Base-by-base conservation (phyloP, 1,140 invertebrate genomes). In the Geopemphigus sp. region DNA sequence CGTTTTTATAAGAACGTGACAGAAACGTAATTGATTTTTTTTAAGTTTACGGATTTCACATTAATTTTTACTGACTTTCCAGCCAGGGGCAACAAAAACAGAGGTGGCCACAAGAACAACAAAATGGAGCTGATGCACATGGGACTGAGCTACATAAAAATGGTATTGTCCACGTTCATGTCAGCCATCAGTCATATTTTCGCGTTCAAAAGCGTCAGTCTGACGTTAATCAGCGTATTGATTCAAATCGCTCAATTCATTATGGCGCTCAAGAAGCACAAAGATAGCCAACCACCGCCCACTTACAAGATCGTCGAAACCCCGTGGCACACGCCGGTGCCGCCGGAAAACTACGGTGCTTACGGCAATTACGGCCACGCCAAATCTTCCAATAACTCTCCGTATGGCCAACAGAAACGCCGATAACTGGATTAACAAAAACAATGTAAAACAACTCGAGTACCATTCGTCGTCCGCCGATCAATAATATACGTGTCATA, bases 111-210 rank as follows among this genome's bases (percentile, higher is more conserved):
- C 19, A 74, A 57, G 54, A 39, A 39, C 56, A 39, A 39, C 56
- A 78, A 78, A 32, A 61, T 61, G 56, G 74, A 78, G 19, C 4
- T 6, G 6, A 63, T 78, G 57, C 74, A 78, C 39, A 47, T 78
- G 54, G 74, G 74, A 8, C 4, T 78, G 22, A 78, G 22, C 57
- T 78, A 63, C 22, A 12, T 78, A 19, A 78, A 78, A 78, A 78
- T 78, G 74, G 3, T 78, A 0, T 5, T 78, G 6, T 29, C 22
- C 57, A 59, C 54, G 0, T 8, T 78, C 5, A 63, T 53, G 57
- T 17, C 56, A 4, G 22, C 6, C n/a, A 63, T 78, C n/a, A 57
- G 74, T 0, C 74, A 78, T 39, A 10, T 78, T 6, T 61, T 78
- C 4, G 56, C 56, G 39, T 78, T 78, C 56, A 78, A 78, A 8